Evolutionary conservation across 2,888 invertebrate species (phyloP).

Genomic region (Elmis aenea): DNA sequence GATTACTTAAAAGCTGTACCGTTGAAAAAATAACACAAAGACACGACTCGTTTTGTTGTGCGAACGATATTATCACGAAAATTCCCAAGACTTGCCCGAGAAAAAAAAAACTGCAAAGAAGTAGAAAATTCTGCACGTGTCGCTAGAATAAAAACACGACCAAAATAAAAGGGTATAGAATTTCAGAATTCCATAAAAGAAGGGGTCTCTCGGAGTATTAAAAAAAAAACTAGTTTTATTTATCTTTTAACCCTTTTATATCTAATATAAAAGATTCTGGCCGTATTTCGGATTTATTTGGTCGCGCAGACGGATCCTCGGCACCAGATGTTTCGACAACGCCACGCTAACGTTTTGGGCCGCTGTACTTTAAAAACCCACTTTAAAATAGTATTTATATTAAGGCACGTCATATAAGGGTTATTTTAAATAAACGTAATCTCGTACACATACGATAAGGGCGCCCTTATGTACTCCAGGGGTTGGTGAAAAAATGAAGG

Average conservation of each 20-base stretch:
- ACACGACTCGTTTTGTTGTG: no score
- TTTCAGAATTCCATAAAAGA: constrained; percentile 25
- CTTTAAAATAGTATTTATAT: constrained; percentile 30
- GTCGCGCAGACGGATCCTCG: constrained; percentile 6
- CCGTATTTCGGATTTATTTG: constrained; percentile 23
- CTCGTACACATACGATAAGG: constrained; percentile 24
- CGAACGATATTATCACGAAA: no score
- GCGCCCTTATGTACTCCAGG: constrained; percentile 23
- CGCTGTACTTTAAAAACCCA: constrained; percentile 20
- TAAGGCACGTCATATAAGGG: constrained; percentile 27
- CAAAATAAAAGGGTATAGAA: constrained; percentile 29
- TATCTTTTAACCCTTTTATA: constrained; percentile 25
- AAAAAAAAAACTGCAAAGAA: constrained; percentile 12
- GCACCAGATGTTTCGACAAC: constrained; percentile 2
- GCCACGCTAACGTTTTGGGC: constrained; percentile 7
- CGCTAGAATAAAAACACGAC: constrained; percentile 18
- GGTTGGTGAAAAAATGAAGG: constrained; percentile 15
- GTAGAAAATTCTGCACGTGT: constrained; percentile 24
- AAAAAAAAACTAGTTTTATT: constrained; percentile 23
- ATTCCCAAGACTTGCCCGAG: constrained; percentile 15
- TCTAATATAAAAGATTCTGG: constrained; percentile 22
- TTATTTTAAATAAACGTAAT: constrained; percentile 32
- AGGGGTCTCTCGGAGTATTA: constrained; percentile 8
- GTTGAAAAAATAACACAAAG: no score
- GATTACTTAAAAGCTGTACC: no score